Evolutionary conservation across 2,797 vertebrate genomes (phyloP).

Genomic region (Acanthurus lineatus): DNA sequence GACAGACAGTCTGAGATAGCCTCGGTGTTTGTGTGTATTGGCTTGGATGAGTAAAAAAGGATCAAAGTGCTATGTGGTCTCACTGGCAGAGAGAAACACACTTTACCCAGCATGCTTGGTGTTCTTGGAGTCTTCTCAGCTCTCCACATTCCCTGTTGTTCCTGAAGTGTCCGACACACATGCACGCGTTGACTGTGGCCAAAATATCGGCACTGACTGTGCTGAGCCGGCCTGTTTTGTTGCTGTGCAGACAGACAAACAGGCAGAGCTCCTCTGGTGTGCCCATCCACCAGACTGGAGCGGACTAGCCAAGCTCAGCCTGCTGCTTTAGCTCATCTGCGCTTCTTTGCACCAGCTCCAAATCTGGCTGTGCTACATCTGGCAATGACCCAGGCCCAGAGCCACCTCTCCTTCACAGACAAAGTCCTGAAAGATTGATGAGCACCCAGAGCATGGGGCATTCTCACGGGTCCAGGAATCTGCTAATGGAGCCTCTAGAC

Average conservation of each 20-base stretch:
- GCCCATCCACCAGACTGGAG: conserved; percentile 62
- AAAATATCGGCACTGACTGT: conserved; percentile 44
- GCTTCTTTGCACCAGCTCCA: conserved; percentile 61
- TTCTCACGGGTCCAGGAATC: conserved; percentile 53
- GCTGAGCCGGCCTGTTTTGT: conserved; percentile 57
- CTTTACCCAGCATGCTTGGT: conserved; percentile 68
- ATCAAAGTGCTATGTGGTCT: conserved; percentile 78
- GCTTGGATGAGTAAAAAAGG: conserved; percentile 62
- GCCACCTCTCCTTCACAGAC: conserved; percentile 51
- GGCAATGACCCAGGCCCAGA: conserved; percentile 49
- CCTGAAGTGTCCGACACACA: conserved; percentile 66
- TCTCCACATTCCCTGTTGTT: conserved; percentile 58
- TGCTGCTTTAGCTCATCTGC: conserved; percentile 58
- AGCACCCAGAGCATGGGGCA: conserved; percentile 41
- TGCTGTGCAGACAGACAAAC: conserved; percentile 71
- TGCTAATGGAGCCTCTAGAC: conserved; percentile 68
- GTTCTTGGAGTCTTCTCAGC: conserved; percentile 58
- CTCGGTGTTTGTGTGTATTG: conserved; percentile 67
- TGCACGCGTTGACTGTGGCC: conserved; percentile 54
- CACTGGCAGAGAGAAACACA: conserved; percentile 64
- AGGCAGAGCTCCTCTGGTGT: conserved; percentile 57
- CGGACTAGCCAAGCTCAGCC: conserved; percentile 51
- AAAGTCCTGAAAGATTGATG: conserved; percentile 78
- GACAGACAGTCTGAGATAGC: conserved; percentile 75
- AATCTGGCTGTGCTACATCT: conserved; percentile 61